These are phyloP conservation scores for Hiodon tergisus DNA, from an alignment of 2,113 vertebrate genomes.

Conservation along the genomic window DNA sequence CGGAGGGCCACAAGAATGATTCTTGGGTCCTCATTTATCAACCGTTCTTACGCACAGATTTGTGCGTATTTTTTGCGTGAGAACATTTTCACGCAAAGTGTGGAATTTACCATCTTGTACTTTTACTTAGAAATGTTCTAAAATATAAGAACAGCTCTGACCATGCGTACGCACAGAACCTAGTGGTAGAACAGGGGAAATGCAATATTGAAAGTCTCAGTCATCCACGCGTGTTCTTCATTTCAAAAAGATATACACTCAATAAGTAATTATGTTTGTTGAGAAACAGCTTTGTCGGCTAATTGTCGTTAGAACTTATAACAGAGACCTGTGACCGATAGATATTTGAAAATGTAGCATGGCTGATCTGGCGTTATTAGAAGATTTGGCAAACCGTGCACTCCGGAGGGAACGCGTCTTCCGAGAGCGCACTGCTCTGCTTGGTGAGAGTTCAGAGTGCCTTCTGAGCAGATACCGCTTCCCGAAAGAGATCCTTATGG, in stretches of 20 bases:
- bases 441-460: slow-evolving; percentile 10
- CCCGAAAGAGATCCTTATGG: slow-evolving; percentile 6
- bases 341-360: slow-evolving; percentile 14
- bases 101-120: too few relatives aligned
- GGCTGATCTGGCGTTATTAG: slow-evolving; percentile 7
- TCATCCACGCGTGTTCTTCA: background rate
- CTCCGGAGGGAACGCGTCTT: background rate
- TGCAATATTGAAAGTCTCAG: slow-evolving; percentile 4
- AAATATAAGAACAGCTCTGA: slow-evolving; percentile 1
- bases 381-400: slow-evolving; percentile 10
- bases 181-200: slow-evolving; percentile 1
- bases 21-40: too few relatives aligned
- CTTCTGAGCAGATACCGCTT: slow-evolving; percentile 7
- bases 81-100: too few relatives aligned
- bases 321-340: background rate
- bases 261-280: slow-evolving; percentile 3
- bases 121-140: too few relatives aligned
- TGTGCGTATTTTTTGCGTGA: too few relatives aligned
- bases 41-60: too few relatives aligned
- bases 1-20: too few relatives aligned
- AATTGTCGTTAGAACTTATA: background rate
- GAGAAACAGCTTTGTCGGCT: slow-evolving; percentile 1
- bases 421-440: slow-evolving; percentile 1
- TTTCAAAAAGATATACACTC: background rate
- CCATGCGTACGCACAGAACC: slow-evolving; percentile 4